Base-by-base conservation (phyloP, 1,140 invertebrate genomes). In the Oreohelix idahoensis region DNA sequence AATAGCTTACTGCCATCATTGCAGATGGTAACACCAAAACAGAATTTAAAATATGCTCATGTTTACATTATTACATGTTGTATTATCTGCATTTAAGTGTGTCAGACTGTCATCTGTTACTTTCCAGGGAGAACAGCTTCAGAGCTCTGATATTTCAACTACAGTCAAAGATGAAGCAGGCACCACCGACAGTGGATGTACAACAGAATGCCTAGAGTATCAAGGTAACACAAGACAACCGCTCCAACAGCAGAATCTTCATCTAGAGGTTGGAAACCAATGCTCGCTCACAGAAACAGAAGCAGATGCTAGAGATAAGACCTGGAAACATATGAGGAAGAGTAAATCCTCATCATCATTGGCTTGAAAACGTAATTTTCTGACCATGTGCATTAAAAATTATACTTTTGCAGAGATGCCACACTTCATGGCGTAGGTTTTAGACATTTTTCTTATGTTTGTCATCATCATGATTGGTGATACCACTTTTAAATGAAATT, bases 71-170 rank as follows among this genome's bases (percentile, higher is more conserved):
- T 10, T 29, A 69, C 63, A 69, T 69, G 10, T 69, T 69, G 26
- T 69, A 35, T 69, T 35, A 29, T 69, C 63, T 69, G 5, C 42
- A 45, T 8, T 45, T n/a, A 5, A 69, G 23, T 8, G 26, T 69
- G 5, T 23, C 10, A 8, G 5, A 58, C 13, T 5, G 53, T 4
- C 53, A 45, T 45, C 42, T 45, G 15, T 45, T 45, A 45, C 15
- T 45, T 45, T 45, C 42, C 71, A 74, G 71, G n/a, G 1, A n/a
- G 36, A 23, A n/a, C 8, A n/a, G 71, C 20, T 74, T 42, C 42
- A 74, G 38, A 74, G 71, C 39, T 42, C 71, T 74, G 42, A 74
- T 26, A 74, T 74, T 39, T 74, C 42, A 42, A 49, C 42, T 36
- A 74, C 71, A 66, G 29, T 66, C 2, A 66, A 35, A 32, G 11